These are phyloP conservation scores for Sinohyriopsis cumingii DNA, from an alignment of 2,888 invertebrate species.

Conservation along the genomic window DNA sequence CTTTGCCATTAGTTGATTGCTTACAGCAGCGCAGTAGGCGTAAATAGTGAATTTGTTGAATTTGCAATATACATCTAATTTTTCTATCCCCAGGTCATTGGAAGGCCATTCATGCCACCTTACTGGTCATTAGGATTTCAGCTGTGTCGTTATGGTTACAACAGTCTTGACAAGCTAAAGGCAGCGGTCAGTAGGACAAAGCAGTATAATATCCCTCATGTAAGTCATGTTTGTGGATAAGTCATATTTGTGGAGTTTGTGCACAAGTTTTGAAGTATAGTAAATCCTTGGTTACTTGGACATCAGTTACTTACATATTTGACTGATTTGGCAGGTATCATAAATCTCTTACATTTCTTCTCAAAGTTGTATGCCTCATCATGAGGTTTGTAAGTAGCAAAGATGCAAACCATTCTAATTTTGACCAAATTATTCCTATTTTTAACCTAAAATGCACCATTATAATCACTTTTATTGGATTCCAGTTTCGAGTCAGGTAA, in stretches of 20 bases:
- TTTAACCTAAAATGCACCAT: too few species aligned
- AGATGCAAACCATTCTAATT: too few species aligned
- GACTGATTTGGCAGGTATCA: not conserved
- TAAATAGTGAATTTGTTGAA: too few species aligned
- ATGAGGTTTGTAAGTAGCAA: too few species aligned
- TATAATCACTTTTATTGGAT: too few species aligned
- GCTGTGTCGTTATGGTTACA: slow-evolving; percentile 80
- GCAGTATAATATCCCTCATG: slow-evolving; percentile 63
- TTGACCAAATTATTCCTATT: too few species aligned
- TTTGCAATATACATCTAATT: not conserved
- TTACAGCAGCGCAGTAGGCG: too few species aligned
- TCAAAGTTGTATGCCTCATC: too few species aligned
- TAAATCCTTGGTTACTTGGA: not conserved
- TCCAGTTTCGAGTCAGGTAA: too few species aligned
- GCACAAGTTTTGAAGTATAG: not conserved
- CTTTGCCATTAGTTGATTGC: too few species aligned
- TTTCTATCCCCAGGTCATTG: slow-evolving; percentile 73
- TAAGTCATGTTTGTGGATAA: slow-evolving; percentile 23
- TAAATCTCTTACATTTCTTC: too few species aligned
- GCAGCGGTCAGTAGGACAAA: slow-evolving; percentile 62
- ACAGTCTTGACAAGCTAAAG: slow-evolving; percentile 51
- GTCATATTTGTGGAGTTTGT: not conserved
- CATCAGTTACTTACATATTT: not conserved
- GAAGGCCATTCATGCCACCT: slow-evolving; percentile 86
- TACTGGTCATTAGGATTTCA: slow-evolving; percentile 93